Base-by-base conservation (phyloP, 2,888 invertebrate genomes). In the Hyles lineata region DNA sequence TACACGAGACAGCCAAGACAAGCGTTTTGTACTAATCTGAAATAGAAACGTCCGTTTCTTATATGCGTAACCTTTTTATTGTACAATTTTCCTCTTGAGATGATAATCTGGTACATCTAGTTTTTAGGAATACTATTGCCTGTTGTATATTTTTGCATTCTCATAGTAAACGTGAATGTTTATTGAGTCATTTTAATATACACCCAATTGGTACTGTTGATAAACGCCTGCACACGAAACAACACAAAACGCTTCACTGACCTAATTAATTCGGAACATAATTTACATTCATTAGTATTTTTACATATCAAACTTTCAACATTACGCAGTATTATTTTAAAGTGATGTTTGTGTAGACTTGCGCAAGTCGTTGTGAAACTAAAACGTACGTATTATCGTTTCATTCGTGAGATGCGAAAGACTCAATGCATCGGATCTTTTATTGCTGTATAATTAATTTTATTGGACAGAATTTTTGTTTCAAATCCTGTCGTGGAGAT, bases 31-130 rank as follows among this genome's bases (percentile, higher is more conserved):
- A 43, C 50, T 50, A 67, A 50, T 67, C 17, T 67, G 43, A 67
- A 67, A 50, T 50, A 50, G 67, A 67, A 67, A 50, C 23, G 63
- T 67, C 67, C 50, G 50, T 67, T 43, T 23, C 43, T 67, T 43
- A 50, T 50, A 50, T 25, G 43, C 67, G 67, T 50, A 23, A 61
- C 61, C 19, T 67, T 67, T 67, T 67, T 67, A 23, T 23, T 17
- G 50, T 67, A 43, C 17, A 17, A 23, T 25, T 67, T 67, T 67
- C 23, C 50, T 25, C 23, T 11, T 11, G 43, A 67, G 17, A 67
- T 43, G 17, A 15, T 43, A 43, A 17, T 67, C 50, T 17, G 43
- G 17, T 23, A 67, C n/a, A 43, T 9, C 11, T 50, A 25, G 17
- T 67, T 67, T 67, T 50, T 23, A 5, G 9, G 0, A 15, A 11